phyloP scores from a whole-genome alignment of 2,113 vertebrate genomes.

The Pedetes capensis region DNA sequence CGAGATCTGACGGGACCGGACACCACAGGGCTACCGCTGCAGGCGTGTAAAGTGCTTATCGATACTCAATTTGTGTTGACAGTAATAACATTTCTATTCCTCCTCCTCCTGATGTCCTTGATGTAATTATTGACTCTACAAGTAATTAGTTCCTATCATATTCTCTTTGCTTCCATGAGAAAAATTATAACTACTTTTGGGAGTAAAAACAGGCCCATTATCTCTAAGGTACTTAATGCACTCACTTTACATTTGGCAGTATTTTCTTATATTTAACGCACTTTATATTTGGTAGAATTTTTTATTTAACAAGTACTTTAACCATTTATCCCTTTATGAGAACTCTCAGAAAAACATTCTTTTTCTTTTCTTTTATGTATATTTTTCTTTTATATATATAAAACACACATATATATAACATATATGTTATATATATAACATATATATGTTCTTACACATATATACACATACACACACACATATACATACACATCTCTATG shows the following conservation, averaged over 20 bases:
- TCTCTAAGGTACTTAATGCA: not conserved
- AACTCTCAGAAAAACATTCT: not conserved
- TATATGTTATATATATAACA: too few species aligned
- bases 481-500: too few species aligned
- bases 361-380: too few species aligned
- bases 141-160: not conserved
- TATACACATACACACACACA: too few species aligned
- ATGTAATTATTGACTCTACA: not conserved
- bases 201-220: not conserved
- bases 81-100: not conserved
- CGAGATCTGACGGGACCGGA: too few species aligned
- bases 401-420: too few species aligned
- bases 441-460: too few species aligned
- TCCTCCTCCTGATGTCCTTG: not conserved
- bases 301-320: not conserved
- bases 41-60: not conserved
- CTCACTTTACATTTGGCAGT: not conserved
- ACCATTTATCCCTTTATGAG: slow-evolving; percentile 6
- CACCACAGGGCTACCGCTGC: too few species aligned
- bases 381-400: too few species aligned
- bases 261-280: not conserved
- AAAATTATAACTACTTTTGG: not conserved
- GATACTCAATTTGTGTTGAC: not conserved
- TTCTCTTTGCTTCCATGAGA: not conserved
- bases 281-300: not conserved